Base-by-base conservation (phyloP, 1,140 invertebrate species). In the Aphaenogaster floridana region DNA sequence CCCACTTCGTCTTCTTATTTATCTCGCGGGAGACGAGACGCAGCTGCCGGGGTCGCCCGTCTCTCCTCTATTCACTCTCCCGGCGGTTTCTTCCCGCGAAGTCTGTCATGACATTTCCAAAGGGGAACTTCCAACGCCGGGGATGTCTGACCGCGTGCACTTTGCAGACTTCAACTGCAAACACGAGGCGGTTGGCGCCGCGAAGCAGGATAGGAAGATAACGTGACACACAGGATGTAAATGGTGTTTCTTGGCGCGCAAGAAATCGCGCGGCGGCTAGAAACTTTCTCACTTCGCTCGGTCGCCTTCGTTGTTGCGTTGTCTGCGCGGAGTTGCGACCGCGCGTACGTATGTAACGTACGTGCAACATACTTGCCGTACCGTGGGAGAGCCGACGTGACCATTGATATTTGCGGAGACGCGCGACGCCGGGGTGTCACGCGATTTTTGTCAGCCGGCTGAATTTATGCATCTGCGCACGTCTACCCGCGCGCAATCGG, bases 241-340 rank as follows among this genome's bases (percentile, higher is more conserved):
- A 81, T 61, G 74, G 79, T 86, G 78, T 74, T 57, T 54, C 48
- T 86, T 48, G 50, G 86, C 48, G 89, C 79, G 81, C 84, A 88
- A 85, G 86, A 88, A 90, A 90, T 88, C 74, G 68, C 71, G 5
- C 89, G 34, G 83, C 89, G 88, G 88, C 36, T 90, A 91, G 87
- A 71, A 76, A 93, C 93, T 93, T 92, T 93, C 93, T 92, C 93
- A 89, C 84, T 91, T 79, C 48, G 89, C 92, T 54, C 36, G 72
- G 36, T 59, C 39, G 72, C 50, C 72, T 45, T 59, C 45, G 80
- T 36, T 42, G 61, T 59, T 52, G 45, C 42, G 54, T 28, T 77
- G 39, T 77, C 54, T 61, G 39, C 57, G 76, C 48, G 21, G 21
- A 61, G 66, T 39, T n/a, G 39, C 54, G 54, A 61, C 39, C 21